These are phyloP conservation scores for Chamaea fasciata DNA, from an alignment of 2,113 vertebrate genomes.

Conservation along the genomic window DNA sequence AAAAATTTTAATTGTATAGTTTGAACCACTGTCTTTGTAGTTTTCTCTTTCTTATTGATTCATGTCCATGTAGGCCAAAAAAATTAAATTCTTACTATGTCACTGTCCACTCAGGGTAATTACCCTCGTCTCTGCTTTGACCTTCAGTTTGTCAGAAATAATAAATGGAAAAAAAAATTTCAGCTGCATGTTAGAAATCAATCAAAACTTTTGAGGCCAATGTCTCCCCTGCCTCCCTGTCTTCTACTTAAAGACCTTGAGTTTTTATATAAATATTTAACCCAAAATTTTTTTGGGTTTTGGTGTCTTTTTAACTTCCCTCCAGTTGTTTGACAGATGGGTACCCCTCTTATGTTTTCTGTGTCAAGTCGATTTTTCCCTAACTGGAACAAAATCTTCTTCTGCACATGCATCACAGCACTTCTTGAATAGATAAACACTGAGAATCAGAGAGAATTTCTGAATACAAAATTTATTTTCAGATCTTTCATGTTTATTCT, in stretches of 20 bases:
- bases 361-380: neutral
- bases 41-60: neutral
- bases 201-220: neutral
- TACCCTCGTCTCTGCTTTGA: neutral
- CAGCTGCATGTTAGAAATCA: neutral
- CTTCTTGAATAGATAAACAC: neutral
- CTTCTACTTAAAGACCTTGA: neutral
- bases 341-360: neutral
- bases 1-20: neutral
- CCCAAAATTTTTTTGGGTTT: neutral
- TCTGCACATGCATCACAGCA: neutral
- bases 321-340: neutral
- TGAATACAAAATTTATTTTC: neutral
- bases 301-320: neutral
- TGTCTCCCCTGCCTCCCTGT: neutral
- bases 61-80: neutral
- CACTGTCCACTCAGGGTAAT: neutral
- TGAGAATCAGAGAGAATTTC: neutral
- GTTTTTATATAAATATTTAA: neutral
- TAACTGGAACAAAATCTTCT: neutral
- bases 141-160: neutral
- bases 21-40: neutral
- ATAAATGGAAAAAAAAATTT: neutral
- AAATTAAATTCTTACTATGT: neutral
- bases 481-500: neutral